Evolutionary conservation across 2,113 vertebrate species (phyloP), one percentile per base, ranked within the genome.

Genomic region (Gallinago paraguaiae): DNA sequence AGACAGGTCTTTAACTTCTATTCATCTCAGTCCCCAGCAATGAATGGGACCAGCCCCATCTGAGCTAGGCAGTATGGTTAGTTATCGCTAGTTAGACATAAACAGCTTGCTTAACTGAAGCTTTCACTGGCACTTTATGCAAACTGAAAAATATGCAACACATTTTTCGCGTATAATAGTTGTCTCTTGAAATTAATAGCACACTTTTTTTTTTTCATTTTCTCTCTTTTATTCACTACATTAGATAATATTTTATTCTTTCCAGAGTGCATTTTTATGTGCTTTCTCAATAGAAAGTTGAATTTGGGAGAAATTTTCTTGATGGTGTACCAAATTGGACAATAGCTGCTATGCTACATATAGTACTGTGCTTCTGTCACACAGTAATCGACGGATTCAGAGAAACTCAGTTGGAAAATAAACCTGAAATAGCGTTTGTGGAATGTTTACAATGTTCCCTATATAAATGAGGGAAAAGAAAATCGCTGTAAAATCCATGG

Each of bases 371-470:
- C 48, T 92, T 96, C 85, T 48, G 51, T 83, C 65, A 53, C 30
- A n/a, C 65, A 60, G 7, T n/a, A 91, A 74, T 3, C 82, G 76
- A 57, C 35, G 57, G 75, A 81, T 87, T 69, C 78, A 50, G 82
- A 90, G 82, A 83, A 77, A 86, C 64, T 75, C 88, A 53, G 61
- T 53, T 68, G 65, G 74, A 95, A 81, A 88, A 90, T 56, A 91
- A 94, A 86, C 45, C 86, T 93, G 68, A 88, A 95, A 90, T 15
- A 95, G 82, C 69, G 22, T 79, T 68, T 95, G 80, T 60, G 25
- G 46, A 87, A 87, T 78, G 75, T 91, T 96, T 96, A 90, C 56
- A 86, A 46, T 3, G 2, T 81, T 92, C 22, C 60, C 43, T 51
- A n/a, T 56, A 71, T 45, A 83, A 80, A 59, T 16, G 33, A 33